These are phyloP conservation scores for Cricetomys ansorgei DNA, from an alignment of 2,113 vertebrate genomes.

Conservation along the genomic window DNA sequence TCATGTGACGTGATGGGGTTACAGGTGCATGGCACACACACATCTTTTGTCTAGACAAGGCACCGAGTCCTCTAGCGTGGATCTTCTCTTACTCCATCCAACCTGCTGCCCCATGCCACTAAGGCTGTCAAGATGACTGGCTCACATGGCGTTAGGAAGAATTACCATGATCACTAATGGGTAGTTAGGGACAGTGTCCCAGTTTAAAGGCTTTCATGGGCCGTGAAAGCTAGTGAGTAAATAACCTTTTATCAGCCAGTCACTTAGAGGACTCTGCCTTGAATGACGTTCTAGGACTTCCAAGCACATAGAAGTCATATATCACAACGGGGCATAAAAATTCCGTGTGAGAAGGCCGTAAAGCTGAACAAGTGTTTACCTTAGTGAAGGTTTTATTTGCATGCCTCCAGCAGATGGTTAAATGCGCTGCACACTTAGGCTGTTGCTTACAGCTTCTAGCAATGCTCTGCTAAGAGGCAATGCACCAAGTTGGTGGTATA, in stretches of 20 bases:
- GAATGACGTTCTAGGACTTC: neutral
- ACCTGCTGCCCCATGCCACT: neutral
- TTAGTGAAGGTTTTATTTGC: conserved; percentile 69
- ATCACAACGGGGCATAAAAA: conserved; percentile 62
- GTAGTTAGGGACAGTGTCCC: conserved; percentile 65
- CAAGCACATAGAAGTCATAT: neutral
- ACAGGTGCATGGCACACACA: neutral
- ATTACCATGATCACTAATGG: conserved; percentile 58
- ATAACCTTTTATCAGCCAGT: conserved; percentile 60
- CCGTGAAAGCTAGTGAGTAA: conserved; percentile 59
- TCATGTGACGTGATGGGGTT: neutral
- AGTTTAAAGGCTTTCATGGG: conserved; percentile 61
- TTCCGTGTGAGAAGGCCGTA: conserved; percentile 21
- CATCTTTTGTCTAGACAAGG: neutral
- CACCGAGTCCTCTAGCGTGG: neutral
- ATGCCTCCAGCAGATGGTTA: conserved; percentile 22
- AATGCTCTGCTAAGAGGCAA: too few species aligned
- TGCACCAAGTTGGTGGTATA: fast-evolving
- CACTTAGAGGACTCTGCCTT: conserved; percentile 30
- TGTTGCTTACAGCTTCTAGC: neutral
- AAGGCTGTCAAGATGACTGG: conserved; percentile 12
- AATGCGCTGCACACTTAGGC: neutral
- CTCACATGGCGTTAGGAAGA: conserved; percentile 20
- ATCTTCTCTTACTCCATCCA: neutral
- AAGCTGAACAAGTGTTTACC: conserved; percentile 69